Conservation (phyloP, 2,888 invertebrate genomes). For the Ptilodon capucinus region DNA sequence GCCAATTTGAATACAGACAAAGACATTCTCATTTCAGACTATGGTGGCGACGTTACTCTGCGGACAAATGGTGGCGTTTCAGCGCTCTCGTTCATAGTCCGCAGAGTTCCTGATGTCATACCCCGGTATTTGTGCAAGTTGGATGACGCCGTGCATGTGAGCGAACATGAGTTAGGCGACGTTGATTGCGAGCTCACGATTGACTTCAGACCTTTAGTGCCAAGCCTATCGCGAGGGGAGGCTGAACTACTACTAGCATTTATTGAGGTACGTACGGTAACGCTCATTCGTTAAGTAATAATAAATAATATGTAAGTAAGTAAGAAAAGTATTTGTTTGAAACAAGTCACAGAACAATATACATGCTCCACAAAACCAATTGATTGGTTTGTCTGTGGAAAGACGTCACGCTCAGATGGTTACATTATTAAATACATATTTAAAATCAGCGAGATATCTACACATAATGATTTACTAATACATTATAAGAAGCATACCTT, state of each 20-base stretch:
- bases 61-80: constrained; percentile 91
- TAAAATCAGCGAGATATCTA: too few species aligned
- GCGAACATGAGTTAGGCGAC: constrained; percentile 93
- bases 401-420: too few species aligned
- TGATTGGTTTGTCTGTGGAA: too few species aligned
- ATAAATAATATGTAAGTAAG: too few species aligned
- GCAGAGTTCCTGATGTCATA: constrained; percentile 92
- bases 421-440: too few species aligned
- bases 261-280: constrained; percentile 84
- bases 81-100: constrained; percentile 90
- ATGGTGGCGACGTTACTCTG: constrained; percentile 91
- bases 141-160: constrained; percentile 89
- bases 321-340: too few species aligned
- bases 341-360: too few species aligned
- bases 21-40: constrained; percentile 62
- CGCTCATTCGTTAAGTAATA: too few species aligned
- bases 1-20: not conserved
- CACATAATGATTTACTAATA: too few species aligned
- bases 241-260: constrained; percentile 87
- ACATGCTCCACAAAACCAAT: too few species aligned
- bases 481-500: too few species aligned
- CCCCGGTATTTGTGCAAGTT: constrained; percentile 87
- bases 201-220: constrained; percentile 83
- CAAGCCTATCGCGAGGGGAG: constrained; percentile 85
- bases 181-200: constrained; percentile 91